These are phyloP conservation scores for Apodemus speciosus DNA, from an alignment of 2,113 vertebrate species.

Conservation along the genomic window DNA sequence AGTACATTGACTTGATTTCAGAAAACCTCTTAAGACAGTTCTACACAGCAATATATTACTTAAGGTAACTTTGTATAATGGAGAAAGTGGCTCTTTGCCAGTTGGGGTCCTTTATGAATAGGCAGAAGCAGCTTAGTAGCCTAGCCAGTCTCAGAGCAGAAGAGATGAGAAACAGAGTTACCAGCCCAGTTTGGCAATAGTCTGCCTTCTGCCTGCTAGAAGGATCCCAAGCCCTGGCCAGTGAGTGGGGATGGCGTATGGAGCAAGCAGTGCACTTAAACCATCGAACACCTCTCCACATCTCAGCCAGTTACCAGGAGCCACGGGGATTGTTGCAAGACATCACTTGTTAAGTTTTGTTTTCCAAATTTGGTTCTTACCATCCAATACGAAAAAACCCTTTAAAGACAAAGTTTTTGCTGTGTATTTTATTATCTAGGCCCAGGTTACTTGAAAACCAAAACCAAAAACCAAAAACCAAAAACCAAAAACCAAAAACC, in stretches of 20 bases:
- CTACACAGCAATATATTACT: constrained; percentile 12
- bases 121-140: neutral
- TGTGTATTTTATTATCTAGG: neutral
- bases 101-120: neutral
- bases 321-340: constrained; percentile 25
- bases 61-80: neutral
- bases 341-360: neutral
- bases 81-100: constrained; percentile 19
- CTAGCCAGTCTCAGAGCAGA: neutral
- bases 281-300: neutral
- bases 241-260: neutral
- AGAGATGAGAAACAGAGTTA: neutral
- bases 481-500: too few relatives aligned
- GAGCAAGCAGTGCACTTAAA: neutral
- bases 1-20: constrained; percentile 46
- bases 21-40: constrained; percentile 29
- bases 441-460: neutral
- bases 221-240: neutral
- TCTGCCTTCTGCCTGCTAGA: neutral
- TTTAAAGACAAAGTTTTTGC: neutral
- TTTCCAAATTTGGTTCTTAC: constrained; percentile 9
- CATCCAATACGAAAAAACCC: neutral
- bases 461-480: neutral
- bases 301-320: neutral
- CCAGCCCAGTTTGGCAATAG: neutral